Base-by-base conservation (phyloP, 2,888 invertebrate genomes). In the Drosophila nr. perissopoda region DNA sequence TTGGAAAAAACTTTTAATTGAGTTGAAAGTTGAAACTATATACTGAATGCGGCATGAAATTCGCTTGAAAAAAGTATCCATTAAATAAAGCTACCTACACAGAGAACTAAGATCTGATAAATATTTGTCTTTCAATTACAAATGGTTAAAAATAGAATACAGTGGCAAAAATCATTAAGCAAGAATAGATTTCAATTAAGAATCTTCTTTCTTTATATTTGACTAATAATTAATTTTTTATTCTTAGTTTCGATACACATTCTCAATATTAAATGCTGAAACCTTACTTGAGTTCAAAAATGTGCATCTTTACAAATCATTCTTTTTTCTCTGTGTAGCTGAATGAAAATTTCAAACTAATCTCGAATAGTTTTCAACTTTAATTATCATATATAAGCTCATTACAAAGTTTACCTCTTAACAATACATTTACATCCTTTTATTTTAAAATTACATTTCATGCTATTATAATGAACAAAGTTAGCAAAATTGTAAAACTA, bases 1-100 rank as follows among this genome's bases (percentile, higher is more conserved):
- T 56, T 56, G 27, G 4, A 27, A 38, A n/a, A 13, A 54, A 54
- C 54, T 38, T 56, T 56, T 38, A 56, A 56, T 38, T 56, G 38
- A 38, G 38, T 56, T 38, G 13, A n/a, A 56, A 38, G 29, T 27
- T 25, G 27, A 13, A 38, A 13, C 36, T 54, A 18, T 13, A 13
- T 25, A 6, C 11, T 27, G 16, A 21, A 34, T 53, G 33, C 18
- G 25, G 36, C 27, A 27, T 36, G n/a, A 38, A 54, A 38, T 18
- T 27, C 4, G 36, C 11, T 18, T 25, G 25, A 27, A 38, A 25
- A 56, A 46, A 2, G 7, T 56, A n/a, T 38, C 38, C 18, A 38
- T n/a, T 38, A 36, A 25, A 27, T 11, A 27, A 27, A 18, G 36
- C 36, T 4, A 11, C 18, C 18, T 25, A 46, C 25, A 8, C 25